These are phyloP conservation scores for Choristoneura fumiferana DNA, from an alignment of 1,140 invertebrate species.

Conservation along the genomic window DNA sequence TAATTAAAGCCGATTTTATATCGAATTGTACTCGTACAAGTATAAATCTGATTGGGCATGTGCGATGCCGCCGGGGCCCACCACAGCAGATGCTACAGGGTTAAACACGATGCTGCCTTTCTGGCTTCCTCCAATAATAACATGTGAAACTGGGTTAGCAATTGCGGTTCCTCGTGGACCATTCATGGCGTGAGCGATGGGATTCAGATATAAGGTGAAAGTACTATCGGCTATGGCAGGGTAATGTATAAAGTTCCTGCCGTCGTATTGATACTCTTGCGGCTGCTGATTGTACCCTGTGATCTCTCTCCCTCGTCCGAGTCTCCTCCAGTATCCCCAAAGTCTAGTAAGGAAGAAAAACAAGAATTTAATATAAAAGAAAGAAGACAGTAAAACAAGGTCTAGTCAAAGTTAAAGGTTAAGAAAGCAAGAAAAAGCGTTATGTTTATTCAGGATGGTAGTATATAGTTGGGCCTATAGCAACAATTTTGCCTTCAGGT, in stretches of 20 bases:
- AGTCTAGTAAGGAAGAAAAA: conserved; percentile 60
- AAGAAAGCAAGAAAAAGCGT: conserved; percentile 31
- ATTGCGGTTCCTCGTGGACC: conserved; percentile 82
- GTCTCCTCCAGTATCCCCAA: conserved; percentile 19
- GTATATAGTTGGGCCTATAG: conserved; percentile 84
- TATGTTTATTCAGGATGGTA: conserved; percentile 75
- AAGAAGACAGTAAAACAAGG: conserved; percentile 30
- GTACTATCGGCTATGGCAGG: conserved; percentile 43
- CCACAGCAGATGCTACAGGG: conserved; percentile 83
- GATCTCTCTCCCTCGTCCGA: conserved; percentile 21
- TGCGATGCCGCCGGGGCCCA: conserved; percentile 84
- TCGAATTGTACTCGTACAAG: conserved; percentile 49
- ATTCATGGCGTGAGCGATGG: conserved; percentile 81
- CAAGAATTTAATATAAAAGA: conserved; percentile 36
- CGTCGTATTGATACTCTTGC: conserved; percentile 53
- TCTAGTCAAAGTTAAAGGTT: conserved; percentile 24
- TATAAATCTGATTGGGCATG: conserved; percentile 83
- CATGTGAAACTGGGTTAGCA: conserved; percentile 81
- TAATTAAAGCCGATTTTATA: conserved; percentile 10
- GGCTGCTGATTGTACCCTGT: conserved; percentile 21
- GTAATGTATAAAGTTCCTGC: conserved; percentile 52
- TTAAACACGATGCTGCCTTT: conserved; percentile 80
- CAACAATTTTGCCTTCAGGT: conserved; percentile 82
- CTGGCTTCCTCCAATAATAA: conserved; percentile 74
- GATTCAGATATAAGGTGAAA: conserved; percentile 79